Percentiles rank a stretch among this genome's conserved stretches.
phyloP scores from a whole-genome alignment of 1,140 invertebrate genomes.

The Drosophila kikkawai region DNA sequence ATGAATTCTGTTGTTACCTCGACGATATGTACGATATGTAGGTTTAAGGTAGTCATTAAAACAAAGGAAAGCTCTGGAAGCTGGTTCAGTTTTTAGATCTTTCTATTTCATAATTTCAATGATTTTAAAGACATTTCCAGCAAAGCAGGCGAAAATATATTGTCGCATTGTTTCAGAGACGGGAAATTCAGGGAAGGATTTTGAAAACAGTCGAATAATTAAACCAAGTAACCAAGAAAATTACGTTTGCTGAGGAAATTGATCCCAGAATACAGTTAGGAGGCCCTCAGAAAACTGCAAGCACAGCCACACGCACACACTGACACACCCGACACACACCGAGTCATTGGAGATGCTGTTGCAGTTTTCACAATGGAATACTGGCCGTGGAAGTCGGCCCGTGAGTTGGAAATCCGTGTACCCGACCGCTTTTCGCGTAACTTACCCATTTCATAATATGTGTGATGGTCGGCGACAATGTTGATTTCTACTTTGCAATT shows the following conservation, averaged over 20 bases:
- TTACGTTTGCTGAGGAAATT: neutral
- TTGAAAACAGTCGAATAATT: neutral
- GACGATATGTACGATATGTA: no score
- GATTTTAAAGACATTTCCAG: neutral
- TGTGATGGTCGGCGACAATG: conserved; percentile 11
- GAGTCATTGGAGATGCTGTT: conserved; percentile 30
- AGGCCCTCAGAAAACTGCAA: conserved; percentile 22
- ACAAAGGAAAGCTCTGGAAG: neutral
- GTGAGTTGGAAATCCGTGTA: conserved; percentile 18
- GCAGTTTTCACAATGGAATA: conserved; percentile 12
- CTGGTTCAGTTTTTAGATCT: neutral
- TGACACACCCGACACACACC: neutral
- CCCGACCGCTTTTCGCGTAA: conserved; percentile 13
- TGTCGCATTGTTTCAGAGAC: neutral
- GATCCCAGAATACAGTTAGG: conserved; percentile 22
- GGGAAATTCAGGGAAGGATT: neutral
- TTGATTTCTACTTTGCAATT: conserved; percentile 37
- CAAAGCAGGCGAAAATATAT: neutral
- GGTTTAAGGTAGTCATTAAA: neutral
- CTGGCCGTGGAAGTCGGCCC: conserved; percentile 11
- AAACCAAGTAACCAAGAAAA: neutral
- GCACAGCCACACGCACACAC: conserved; percentile 9
- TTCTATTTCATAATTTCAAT: neutral
- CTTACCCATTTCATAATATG: conserved; percentile 77
- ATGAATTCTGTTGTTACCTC: no score